phyloP scores from a whole-genome alignment of 64 coral and sea anemone genomes.

The Stylophora pistillata region DNA sequence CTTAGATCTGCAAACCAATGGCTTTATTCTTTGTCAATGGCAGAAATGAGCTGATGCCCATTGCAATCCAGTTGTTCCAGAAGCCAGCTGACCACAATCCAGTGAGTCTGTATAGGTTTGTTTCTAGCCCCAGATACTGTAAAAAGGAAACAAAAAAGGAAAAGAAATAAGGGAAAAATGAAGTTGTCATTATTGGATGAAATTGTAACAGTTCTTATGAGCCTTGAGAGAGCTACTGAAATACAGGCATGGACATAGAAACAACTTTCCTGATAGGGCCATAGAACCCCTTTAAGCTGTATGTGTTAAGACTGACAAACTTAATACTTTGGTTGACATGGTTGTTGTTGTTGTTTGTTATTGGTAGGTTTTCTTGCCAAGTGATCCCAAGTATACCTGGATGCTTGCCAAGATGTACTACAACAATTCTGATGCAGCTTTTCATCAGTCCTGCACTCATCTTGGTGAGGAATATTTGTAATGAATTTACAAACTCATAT shows the following conservation, averaged over 20 bases:
- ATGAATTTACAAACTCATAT: too few species aligned
- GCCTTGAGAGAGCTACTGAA: too few species aligned
- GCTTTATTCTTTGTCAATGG: constrained; percentile 94
- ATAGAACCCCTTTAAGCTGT: too few species aligned
- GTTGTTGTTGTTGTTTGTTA: not conserved
- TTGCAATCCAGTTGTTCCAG: constrained; percentile 99
- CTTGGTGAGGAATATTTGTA: constrained; percentile 63
- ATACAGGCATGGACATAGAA: too few species aligned
- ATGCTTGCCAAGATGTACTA: constrained; percentile 99
- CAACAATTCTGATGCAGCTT: constrained; percentile 96
- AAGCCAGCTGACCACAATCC: constrained; percentile 87
- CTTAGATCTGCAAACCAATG: constrained; percentile 89
- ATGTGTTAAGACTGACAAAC: too few species aligned
- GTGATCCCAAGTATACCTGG: constrained; percentile 95
- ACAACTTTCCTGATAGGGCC: too few species aligned
- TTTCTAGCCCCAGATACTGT: not conserved
- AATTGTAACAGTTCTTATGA: too few species aligned
- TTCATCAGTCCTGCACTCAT: constrained; percentile 94
- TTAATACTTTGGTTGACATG: too few species aligned
- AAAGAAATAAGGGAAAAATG: not conserved
- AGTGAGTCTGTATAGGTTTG: constrained; percentile 50
- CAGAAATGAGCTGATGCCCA: constrained; percentile 77
- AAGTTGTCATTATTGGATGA: not conserved
- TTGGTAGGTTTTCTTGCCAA: constrained; percentile 87
- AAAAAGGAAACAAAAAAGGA: too few species aligned